Base-by-base conservation (phyloP, 2,888 invertebrate species). In the Gasteruption jaculator region DNA sequence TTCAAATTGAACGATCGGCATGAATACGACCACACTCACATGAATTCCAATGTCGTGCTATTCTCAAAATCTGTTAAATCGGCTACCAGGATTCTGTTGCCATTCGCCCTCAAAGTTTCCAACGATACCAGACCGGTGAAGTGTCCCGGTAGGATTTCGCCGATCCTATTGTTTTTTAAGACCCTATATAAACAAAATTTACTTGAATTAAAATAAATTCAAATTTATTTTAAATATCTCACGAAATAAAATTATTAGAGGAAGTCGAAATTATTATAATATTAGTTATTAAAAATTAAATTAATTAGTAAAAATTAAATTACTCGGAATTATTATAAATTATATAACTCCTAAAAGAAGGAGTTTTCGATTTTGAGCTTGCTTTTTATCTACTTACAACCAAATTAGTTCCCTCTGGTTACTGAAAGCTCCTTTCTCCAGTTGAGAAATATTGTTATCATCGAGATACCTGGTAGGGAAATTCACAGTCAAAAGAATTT, bases 71-170 rank as follows among this genome's bases (percentile, higher is more conserved):
- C 71, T 1, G 61, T 56, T 48, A 76, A 57, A 53, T 75, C 67
- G 30, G 76, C 68, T 12, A 58, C 45, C 6, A 50, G 49, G 33
- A 81, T 60, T 41, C 61, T 57, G 58, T 80, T 80, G 31, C 73
- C 64, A 24, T 73, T 64, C 19, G 76, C 52, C 49, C 72, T 68
- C 14, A 81, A 57, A 66, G 74, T 76, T 33, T 69, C 60, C 19
- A 80, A 56, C 2, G 67, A 63, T 1, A 43, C 39, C 25, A 80
- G 58, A 18, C 73, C 75, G 22, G 51, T 48, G 25, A 80, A 72
- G 14, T 73, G 62, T 15, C 71, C 73, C 5, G 52, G 43, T 4
- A 65, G 57, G 43, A 78, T 53, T 47, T 60, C 54, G 25, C 54
- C 60, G 27, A 74, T 57, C n/a, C 52, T 49, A 53, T 74, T 74